phyloP scores from a whole-genome alignment of 2,113 vertebrate genomes.

The Todiramphus chloris region DNA sequence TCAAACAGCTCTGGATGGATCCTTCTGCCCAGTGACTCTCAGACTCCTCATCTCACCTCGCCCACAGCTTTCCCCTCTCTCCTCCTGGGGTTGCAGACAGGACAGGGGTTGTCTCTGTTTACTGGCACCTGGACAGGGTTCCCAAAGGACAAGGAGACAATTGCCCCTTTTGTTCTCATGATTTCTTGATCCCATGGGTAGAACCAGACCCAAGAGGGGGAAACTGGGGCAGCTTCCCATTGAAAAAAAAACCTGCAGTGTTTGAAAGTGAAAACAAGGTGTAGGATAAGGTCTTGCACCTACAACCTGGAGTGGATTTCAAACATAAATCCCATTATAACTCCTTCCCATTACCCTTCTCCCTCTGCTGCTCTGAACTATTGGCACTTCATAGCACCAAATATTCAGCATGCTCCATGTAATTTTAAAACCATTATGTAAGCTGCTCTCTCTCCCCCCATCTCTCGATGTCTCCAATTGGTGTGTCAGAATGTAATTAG shows the following conservation, averaged over 20 bases:
- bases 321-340: background rate
- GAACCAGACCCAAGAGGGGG: background rate
- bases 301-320: background rate
- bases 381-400: background rate
- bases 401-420: background rate
- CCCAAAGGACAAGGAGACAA: background rate
- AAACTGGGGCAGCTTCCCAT: background rate
- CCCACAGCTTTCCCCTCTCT: background rate
- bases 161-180: background rate
- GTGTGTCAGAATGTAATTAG: constrained; percentile 69
- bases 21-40: background rate
- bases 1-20: background rate
- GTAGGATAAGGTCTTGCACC: background rate
- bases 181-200: background rate
- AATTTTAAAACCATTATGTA: constrained; percentile 26
- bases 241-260: background rate
- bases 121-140: background rate
- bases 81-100: background rate
- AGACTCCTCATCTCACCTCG: background rate
- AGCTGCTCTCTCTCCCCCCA: background rate
- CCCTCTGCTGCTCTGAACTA: background rate
- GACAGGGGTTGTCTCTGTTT: background rate
- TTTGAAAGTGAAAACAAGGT: background rate
- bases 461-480: background rate
- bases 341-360: background rate